Conservation (phyloP, 35 echinoderm and acorn worm species). For the Lytechinus variegatus region DNA sequence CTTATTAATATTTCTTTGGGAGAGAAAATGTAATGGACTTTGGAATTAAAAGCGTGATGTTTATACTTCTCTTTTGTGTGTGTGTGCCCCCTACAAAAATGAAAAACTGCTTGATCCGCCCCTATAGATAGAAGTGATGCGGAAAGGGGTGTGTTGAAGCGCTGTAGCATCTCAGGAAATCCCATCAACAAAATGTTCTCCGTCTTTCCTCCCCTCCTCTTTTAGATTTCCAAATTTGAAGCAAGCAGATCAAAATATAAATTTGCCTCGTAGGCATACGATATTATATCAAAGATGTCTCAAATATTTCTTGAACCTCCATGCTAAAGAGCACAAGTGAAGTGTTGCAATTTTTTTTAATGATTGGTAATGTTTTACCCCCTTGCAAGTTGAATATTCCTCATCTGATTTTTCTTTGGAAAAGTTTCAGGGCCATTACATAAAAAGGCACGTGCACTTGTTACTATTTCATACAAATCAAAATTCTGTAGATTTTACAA, state of each 20-base stretch:
- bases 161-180: background rate
- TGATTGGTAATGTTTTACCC: background rate
- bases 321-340: background rate
- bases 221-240: background rate
- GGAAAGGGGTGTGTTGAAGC: background rate
- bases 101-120: too few species aligned
- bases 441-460: too few species aligned
- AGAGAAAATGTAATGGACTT: too few species aligned
- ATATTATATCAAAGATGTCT: background rate
- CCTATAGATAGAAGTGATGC: background rate
- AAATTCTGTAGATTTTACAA: too few species aligned
- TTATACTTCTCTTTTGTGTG: too few species aligned
- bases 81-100: too few species aligned
- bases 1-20: too few species aligned
- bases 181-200: background rate
- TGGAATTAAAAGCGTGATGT: too few species aligned
- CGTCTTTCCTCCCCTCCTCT: background rate
- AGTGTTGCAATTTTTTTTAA: background rate
- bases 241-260: background rate
- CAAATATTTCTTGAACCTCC: too few species aligned
- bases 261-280: background rate
- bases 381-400: background rate
- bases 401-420: background rate
- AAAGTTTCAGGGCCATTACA: background rate
- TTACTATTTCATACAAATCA: too few species aligned